Evolutionary conservation across 1,140 invertebrate genomes (phyloP), one percentile per base, ranked within the genome.

Genomic region (Pogonomyrmex barbatus): DNA sequence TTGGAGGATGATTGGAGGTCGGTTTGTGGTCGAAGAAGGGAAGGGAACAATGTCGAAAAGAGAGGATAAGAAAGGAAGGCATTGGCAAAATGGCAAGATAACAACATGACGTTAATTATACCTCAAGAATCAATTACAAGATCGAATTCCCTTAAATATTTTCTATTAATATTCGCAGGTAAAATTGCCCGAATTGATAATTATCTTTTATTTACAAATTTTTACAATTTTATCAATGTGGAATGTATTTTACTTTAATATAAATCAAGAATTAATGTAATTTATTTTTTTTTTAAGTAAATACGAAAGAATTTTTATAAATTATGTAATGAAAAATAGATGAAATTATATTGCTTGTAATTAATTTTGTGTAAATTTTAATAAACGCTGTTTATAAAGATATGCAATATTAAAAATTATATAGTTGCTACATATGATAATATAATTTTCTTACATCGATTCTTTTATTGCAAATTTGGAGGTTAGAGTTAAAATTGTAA

Each of bases 41-140:
- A 71, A 52, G 65, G 73, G 36, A 77, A 24, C 9, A 78, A 77
- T 73, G 76, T 33, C n/a, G 42, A 52, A 33, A 68, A 83, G 73
- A 81, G 70, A 42, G 36, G n/a, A 4, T n/a, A 54, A 77, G 58
- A 63, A 45, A 65, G 42, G n/a, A 56, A 84, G 76, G 60, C 68
- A 79, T 73, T 67, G 60, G 42, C 84, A 88, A 89, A 92, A 92
- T 89, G 87, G 88, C 84, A 84, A 87, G 87, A 90, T 90, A 91
- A 92, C 88, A 90, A 91, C 90, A 86, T 88, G 85, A 87, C 85
- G 88, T 92, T 92, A 93, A 93, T 92, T 92, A 92, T 91, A 89
- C 88, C 86, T 92, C 89, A 92, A 93, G 88, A 89, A 88, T 79
- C 89, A 92, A 91, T 92, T 93, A 91, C 87, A 91, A 89, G 89